phyloP scores from a whole-genome alignment of 1,140 invertebrate species.

The Vollenhovia emeryi region DNA sequence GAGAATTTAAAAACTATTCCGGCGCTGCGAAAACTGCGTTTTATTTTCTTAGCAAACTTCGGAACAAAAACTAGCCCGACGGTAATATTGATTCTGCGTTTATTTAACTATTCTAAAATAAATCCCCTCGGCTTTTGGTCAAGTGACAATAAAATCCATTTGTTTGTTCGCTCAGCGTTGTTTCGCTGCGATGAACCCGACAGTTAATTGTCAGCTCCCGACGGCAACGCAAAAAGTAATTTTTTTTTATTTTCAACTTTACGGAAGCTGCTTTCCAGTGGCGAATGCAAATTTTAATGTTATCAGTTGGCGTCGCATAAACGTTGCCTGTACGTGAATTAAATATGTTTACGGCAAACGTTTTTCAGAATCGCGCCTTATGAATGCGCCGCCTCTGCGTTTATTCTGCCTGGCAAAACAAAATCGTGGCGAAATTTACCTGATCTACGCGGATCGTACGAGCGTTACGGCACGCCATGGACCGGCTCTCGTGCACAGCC shows the following conservation, averaged over 20 bases:
- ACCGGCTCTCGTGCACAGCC: background rate
- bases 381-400: slow-evolving; percentile 54
- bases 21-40: background rate
- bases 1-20: slow-evolving; percentile 35
- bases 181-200: background rate
- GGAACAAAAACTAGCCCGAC: background rate
- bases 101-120: slow-evolving; percentile 26
- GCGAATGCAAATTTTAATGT: background rate
- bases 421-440: slow-evolving; percentile 52
- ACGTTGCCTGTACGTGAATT: slow-evolving; percentile 58
- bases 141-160: background rate
- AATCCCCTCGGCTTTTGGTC: background rate
- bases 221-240: background rate
- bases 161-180: background rate
- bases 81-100: background rate
- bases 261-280: background rate
- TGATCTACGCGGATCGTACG: slow-evolving; percentile 32
- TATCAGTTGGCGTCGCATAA: slow-evolving; percentile 63
- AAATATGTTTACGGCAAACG: background rate
- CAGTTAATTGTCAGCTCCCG: background rate
- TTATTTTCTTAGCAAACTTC: slow-evolving; percentile 24
- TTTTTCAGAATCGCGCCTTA: slow-evolving; percentile 39
- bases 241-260: background rate
- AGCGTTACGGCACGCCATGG: slow-evolving; percentile 23
- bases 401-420: slow-evolving; percentile 67